phyloP scores from a whole-genome alignment of 2,888 invertebrate genomes.

The Muschampia plurimacula region DNA sequence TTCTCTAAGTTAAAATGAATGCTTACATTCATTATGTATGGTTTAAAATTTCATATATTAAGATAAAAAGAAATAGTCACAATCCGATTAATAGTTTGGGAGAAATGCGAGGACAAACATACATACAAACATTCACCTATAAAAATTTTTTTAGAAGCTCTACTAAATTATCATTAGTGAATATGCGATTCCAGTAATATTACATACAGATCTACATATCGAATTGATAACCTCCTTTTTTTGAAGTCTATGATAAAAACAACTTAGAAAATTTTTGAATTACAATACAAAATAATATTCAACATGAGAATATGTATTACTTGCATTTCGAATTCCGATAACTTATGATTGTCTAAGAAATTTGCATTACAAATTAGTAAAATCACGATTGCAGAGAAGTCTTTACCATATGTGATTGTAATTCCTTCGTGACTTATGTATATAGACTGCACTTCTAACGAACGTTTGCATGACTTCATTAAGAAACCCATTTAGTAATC shows the following conservation, averaged over 20 bases:
- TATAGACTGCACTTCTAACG: conserved; percentile 14
- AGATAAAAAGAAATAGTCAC: no score
- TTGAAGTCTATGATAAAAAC: no score
- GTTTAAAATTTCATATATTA: no score
- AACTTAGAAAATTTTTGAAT: not conserved
- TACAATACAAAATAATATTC: not conserved
- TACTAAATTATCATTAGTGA: no score
- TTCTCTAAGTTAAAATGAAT: no score
- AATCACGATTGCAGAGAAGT: conserved; percentile 29
- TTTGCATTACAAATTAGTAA: conserved; percentile 33
- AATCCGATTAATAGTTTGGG: no score
- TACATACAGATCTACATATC: not conserved
- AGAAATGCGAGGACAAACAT: no score
- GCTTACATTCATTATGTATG: no score
- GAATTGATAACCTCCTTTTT: no score
- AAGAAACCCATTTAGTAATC: conserved; percentile 21
- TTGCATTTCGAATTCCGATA: conserved; percentile 28
- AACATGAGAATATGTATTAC: not conserved
- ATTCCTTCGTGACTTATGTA: conserved; percentile 30
- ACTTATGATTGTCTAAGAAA: conserved; percentile 20
- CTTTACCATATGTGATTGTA: conserved; percentile 37
- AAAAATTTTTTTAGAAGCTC: no score
- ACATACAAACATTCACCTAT: no score
- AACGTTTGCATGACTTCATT: conserved; percentile 32
- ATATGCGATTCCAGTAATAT: no score